Base-by-base conservation (phyloP, 2,888 invertebrate species). In the Nomada ruficornis region DNA sequence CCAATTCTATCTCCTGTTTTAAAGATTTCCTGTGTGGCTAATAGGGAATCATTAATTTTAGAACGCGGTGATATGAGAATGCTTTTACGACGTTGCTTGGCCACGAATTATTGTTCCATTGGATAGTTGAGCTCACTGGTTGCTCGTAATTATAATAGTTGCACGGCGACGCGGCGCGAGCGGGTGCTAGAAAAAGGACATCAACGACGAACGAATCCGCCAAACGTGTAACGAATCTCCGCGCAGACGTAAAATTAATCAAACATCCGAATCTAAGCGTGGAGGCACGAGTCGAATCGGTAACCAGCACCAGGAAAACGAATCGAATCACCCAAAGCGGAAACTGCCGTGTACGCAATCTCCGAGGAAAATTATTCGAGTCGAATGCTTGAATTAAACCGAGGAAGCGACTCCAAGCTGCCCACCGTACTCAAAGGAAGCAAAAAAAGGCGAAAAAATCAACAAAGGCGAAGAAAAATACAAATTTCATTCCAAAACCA, bases 361-460 rank as follows among this genome's bases (percentile, higher is more conserved):
- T n/a, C 2, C 50, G 11, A 18, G 29, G 23, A n/a, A 54, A 67
- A 67, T 67, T 67, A 36, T 26, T 67, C 65, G 55, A 68, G 42
- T 55, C 55, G 68, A 68, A 68, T 68, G 23, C 55, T 55, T 15
- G 77, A 29, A 64, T 77, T 55, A 77, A 71, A 77, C 18, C 72
- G 64, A 52, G 26, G 18, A 26, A 63, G 63, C 63, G 63, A 20
- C 63, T 63, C 44, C 23, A 44, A 63, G 44, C 44, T 44, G 23
- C 44, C 44, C n/a, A 0, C n/a, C 54, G 50, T 50, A 50, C 18
- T 18, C 59, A 26, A 59, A 42, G 11, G 10, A 42, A 36, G 11
- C 36, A 10, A 11, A 26, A 4, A 0, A 15, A 18, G 11, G 29
- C 7, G 15, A 47, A 20, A 4, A 4, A 1, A 3, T 9, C 20